Conservation (phyloP, 2,113 vertebrate species). For the Anser brachyrhynchus region DNA sequence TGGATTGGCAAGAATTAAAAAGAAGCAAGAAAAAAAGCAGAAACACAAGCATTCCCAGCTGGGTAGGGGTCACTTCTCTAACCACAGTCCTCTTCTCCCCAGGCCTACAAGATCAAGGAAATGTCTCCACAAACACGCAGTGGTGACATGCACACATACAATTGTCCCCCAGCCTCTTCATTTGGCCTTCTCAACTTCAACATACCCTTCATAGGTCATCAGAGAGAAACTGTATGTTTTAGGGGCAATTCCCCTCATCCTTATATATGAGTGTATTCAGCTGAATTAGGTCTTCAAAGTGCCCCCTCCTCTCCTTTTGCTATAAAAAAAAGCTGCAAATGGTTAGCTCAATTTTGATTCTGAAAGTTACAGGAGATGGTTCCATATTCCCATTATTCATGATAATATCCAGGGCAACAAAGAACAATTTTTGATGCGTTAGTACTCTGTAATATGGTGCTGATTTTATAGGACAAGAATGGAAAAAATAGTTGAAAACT, state of each 20-base stretch:
- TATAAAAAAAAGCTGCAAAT: not conserved
- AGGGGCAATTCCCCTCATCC: not conserved
- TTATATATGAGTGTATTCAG: not conserved
- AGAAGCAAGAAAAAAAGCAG: not conserved
- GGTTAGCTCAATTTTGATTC: not conserved
- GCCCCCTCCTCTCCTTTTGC: not conserved
- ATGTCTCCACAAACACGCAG: fast-evolving
- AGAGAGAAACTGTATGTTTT: not conserved
- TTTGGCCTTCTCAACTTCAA: not conserved
- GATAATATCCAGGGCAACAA: fast-evolving
- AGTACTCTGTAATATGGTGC: not conserved
- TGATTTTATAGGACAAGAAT: not conserved
- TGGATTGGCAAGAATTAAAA: not conserved
- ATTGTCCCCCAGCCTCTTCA: not conserved
- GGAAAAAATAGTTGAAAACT: not conserved
- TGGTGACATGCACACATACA: fast-evolving
- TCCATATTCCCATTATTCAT: not conserved
- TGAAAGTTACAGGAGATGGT: not conserved
- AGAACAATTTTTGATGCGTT: not conserved
- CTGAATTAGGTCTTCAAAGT: not conserved
- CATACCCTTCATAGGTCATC: fast-evolving
- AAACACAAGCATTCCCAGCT: fast-evolving
- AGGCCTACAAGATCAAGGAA: not conserved
- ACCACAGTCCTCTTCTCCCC: not conserved
- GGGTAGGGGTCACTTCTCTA: not conserved